Evolutionary conservation across 2,797 vertebrate genomes (phyloP), one percentile per base, ranked within the genome.

Genomic region (Pristis pectinata): DNA sequence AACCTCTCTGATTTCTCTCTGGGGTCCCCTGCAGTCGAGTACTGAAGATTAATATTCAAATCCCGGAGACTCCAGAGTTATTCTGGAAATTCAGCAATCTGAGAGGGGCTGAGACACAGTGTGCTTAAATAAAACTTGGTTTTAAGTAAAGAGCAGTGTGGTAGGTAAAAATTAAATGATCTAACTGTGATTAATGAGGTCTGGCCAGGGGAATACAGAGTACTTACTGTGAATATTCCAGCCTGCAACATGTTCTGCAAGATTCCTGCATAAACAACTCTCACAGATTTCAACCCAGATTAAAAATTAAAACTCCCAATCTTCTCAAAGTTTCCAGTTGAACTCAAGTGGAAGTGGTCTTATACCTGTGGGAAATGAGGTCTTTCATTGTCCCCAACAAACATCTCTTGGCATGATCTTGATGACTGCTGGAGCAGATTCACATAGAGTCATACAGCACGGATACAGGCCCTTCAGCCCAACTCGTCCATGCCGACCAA

Each of bases 181-280:
- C 59, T 22, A 24, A 67, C 87, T 91, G 87, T 91, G 87, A 91
- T 91, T 67, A 67, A 91, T 91, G 87, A 67, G 87, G 19, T 41
- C 87, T 91, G 59, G 67, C 87, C 17, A 0, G 22, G 87, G n/a
- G 87, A 91, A 91, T 61, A 91, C 61, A 67, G 61, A 91, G 17
- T 67, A 41, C 24, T 91, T 67, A 37, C 56, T 41, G 56, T 82
- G 83, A 44, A 72, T 61, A 44, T 17, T 11, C 34, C 59, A 15
- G 37, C 24, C 59, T 70, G 87, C 27, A 24, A 53, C 56, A 74
- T 27, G 49, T 70, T 37, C 82, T 3, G 3, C 8, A 59, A 3
- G 8, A 72, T 87, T 56, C 83, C 44, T 72, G 72, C 94, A 77
- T 64, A 64, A 64, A 94, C 59, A 27, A 19, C 19, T 67, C 19